phyloP scores from a whole-genome alignment of 2,797 vertebrate genomes.

The Fratercula arctica region DNA sequence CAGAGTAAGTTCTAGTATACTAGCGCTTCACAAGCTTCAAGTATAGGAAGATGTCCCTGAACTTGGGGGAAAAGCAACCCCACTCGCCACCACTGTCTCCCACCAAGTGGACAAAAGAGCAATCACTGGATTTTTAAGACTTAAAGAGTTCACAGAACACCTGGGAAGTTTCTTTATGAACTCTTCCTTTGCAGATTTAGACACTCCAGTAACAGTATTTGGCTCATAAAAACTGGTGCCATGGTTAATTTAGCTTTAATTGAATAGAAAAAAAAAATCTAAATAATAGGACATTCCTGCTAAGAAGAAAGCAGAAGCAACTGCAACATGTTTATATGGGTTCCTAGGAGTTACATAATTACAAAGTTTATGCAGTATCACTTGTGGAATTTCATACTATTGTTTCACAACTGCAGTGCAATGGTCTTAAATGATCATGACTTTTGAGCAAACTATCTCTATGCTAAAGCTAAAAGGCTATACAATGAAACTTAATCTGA shows the following conservation, averaged over 20 bases:
- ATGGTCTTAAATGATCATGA: slow-evolving; percentile 65
- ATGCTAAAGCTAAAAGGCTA: slow-evolving; percentile 59
- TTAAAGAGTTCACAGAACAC: background rate
- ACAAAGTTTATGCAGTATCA: slow-evolving; percentile 63
- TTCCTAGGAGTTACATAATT: slow-evolving; percentile 73
- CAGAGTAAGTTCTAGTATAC: background rate
- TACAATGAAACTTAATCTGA: slow-evolving; percentile 71
- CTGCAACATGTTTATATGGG: slow-evolving; percentile 58
- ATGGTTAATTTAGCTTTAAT: slow-evolving; percentile 24
- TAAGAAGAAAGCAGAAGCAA: slow-evolving; percentile 60
- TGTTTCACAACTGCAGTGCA: slow-evolving; percentile 62
- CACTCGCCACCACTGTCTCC: background rate
- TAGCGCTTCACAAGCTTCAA: background rate
- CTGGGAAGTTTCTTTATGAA: slow-evolving; percentile 7
- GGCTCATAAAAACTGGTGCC: slow-evolving; percentile 13
- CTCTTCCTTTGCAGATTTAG: background rate
- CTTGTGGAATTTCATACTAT: slow-evolving; percentile 59
- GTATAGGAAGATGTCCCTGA: background rate
- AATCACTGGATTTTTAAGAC: background rate
- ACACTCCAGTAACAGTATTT: background rate
- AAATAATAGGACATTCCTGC: slow-evolving; percentile 13
- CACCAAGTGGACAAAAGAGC: background rate
- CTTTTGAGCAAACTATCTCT: slow-evolving; percentile 61
- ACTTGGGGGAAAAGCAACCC: background rate
- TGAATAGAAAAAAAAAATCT: slow-evolving; percentile 31